Base-by-base conservation (phyloP, 2,888 invertebrate species). In the Acleris emargana region DNA sequence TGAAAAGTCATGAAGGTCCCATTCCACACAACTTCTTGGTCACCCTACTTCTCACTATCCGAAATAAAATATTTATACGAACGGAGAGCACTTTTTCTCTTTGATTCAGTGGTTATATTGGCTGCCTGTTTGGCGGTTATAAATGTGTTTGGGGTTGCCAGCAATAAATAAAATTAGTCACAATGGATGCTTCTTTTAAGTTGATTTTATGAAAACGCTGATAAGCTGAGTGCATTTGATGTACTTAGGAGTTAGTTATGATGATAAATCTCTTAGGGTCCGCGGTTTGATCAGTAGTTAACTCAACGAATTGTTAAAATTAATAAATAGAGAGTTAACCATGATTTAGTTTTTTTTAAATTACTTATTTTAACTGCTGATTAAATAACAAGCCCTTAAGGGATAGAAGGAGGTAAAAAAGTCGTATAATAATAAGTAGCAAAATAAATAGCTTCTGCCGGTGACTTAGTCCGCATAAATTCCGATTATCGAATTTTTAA, bases 31-130 rank as follows among this genome's bases (percentile, higher is more conserved):
- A 53, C 69, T 68, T 67, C 69, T 68, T 80, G 72, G 77, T 66
- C 76, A 79, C 86, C 83, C 80, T 80, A 88, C 82, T 81, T 87
- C 89, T 89, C 89, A 91, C 91, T 91, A 90, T 89, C 89, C 88
- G 83, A 91, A 91, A 91, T 91, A 91, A 91, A 91, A 91, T 91
- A 91, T 91, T 91, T 91, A 91, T 91, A 88, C 70, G 88, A 86
- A 83, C 80, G 76, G 82, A 84, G 87, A 86, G 91, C 88, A 91
- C 83, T 92, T 91, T 91, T 92, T 91, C 91, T 91, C 90, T 91
- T 91, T 91, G 91, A 92, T 92, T 92, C 91, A 92, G 86, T 91
- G 90, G 89, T 91, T 91, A 89, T 91, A 92, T 91, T 91, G 91
- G 90, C 80, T 76, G 84, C 77, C 84, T 84, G 85, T 84, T 87